phyloP scores from a whole-genome alignment of 2,888 invertebrate genomes.

The Antheraea yamamai region DNA sequence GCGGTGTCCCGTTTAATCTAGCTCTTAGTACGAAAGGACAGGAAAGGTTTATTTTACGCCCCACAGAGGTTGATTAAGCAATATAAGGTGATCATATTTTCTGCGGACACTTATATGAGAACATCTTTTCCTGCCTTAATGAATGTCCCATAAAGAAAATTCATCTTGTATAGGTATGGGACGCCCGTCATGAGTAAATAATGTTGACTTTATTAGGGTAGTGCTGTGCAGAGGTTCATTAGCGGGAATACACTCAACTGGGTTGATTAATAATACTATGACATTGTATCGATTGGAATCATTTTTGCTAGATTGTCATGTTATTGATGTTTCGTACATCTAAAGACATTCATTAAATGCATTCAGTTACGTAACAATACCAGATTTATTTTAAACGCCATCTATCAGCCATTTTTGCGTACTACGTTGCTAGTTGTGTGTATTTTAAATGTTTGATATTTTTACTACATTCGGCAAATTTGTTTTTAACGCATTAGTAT shows the following conservation, averaged over 20 bases:
- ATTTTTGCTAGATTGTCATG: background rate
- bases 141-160: slow-evolving; percentile 49
- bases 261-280: background rate
- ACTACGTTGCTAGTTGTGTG: too few relatives aligned
- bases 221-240: background rate
- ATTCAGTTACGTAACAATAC: too few relatives aligned
- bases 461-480: too few relatives aligned
- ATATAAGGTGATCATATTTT: slow-evolving; percentile 64
- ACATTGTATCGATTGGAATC: background rate
- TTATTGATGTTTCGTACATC: background rate
- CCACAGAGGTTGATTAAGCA: slow-evolving; percentile 63
- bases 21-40: slow-evolving; percentile 65
- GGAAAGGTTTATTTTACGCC: slow-evolving; percentile 60
- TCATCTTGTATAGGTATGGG: slow-evolving; percentile 29
- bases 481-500: too few relatives aligned
- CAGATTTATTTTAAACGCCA: too few relatives aligned
- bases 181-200: slow-evolving; percentile 20
- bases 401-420: too few relatives aligned
- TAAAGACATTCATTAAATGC: too few relatives aligned
- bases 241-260: background rate
- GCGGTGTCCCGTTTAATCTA: slow-evolving; percentile 73
- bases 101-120: slow-evolving; percentile 57
- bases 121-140: slow-evolving; percentile 49
- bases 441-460: too few relatives aligned
- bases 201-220: slow-evolving; percentile 2